Percentiles rank a stretch among this genome's conserved stretches.
These are phyloP conservation scores for Pelosia muscerda DNA, from an alignment of 2,888 invertebrate genomes.

Conservation along the genomic window DNA sequence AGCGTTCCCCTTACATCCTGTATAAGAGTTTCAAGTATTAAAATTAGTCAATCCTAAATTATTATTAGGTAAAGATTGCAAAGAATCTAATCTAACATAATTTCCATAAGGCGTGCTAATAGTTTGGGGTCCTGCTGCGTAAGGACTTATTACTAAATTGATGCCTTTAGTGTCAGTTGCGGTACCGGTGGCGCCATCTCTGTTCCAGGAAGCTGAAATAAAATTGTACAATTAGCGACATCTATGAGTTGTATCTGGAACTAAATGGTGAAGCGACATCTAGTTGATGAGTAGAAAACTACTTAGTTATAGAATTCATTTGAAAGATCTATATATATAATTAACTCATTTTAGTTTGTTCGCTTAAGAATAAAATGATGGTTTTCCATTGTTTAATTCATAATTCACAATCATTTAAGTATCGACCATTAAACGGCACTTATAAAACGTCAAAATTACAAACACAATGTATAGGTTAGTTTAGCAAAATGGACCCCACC, in stretches of 20 bases:
- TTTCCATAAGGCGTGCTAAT: constrained; percentile 78
- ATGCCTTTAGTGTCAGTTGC: constrained; percentile 52
- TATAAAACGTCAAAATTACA: no score
- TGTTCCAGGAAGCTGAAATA: constrained; percentile 72
- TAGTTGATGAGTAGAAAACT: neutral
- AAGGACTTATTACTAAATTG: constrained; percentile 62
- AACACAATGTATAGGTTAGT: no score
- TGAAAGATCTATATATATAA: neutral
- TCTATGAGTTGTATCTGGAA: constrained; percentile 46
- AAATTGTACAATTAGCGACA: constrained; percentile 40
- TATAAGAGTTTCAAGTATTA: neutral
- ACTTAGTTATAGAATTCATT: neutral
- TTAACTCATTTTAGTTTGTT: no score
- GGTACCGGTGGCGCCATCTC: constrained; percentile 59
- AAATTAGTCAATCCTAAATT: neutral
- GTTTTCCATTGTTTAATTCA: no score
- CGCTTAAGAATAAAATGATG: no score
- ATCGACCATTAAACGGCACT: no score
- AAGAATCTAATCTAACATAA: constrained; percentile 63
- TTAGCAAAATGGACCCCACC: no score
- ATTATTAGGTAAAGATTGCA: neutral
- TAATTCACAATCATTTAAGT: no score
- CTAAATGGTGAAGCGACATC: constrained; percentile 16
- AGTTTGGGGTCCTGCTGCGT: constrained; percentile 71
- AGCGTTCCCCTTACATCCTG: no score